Evolutionary conservation across 1,140 invertebrate genomes (phyloP), one percentile per base, ranked within the genome.

Genomic region (Formica exsecta): DNA sequence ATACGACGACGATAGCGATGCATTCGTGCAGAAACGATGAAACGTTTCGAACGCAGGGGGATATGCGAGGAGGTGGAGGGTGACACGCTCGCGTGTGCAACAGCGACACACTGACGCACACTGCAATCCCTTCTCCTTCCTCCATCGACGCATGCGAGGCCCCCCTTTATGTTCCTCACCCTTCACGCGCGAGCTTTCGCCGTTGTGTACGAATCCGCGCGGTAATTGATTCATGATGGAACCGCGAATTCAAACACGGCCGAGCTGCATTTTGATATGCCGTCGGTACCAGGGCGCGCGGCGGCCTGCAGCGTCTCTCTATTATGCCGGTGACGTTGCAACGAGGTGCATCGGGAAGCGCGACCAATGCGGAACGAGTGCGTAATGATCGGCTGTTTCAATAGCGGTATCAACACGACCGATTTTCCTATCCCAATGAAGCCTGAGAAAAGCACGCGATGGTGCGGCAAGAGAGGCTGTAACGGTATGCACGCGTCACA

Each of bases 171-270:
- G 75, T 71, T 80, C 73, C 76, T 86, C 88, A 80, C 91, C 88
- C 88, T 93, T 89, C 90, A 81, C 83, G 87, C 68, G 87, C 73
- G 81, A 89, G 89, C 88, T 91, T 92, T 92, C 88, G 88, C 79
- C 74, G 87, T 89, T 93, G 92, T 93, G 89, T 94, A 92, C 90
- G 92, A 93, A 93, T 93, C 92, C 81, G 87, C 87, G 90, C 86
- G 91, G 90, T 93, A 94, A 94, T 94, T 94, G 93, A 93, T 94
- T 94, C 92, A 94, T 93, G 93, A 93, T 93, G 90, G 92, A 90
- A 93, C 92, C 93, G 89, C 93, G 93, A 92, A 91, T 90, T 92
- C 91, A 92, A 93, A 93, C 91, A 93, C 86, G 88, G 81, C 87
- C 86, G 91, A 89, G 80, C 92, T 93, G 93, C 91, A 92, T 93